Conservation (phyloP, 2,797 vertebrate species). For the Anguilla obscura region DNA sequence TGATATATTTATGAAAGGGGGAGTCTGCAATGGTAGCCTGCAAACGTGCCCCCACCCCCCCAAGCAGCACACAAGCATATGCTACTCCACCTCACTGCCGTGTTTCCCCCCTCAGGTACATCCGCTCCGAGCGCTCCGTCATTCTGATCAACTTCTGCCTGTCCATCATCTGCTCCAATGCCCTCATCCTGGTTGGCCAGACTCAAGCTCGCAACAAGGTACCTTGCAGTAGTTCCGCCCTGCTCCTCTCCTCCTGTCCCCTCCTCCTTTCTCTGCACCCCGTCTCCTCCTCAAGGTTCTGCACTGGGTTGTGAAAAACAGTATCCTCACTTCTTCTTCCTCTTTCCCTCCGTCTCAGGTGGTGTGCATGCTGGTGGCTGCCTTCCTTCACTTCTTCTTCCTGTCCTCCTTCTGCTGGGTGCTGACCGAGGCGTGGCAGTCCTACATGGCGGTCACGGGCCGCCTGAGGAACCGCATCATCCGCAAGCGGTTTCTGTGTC, state of each 20-base stretch:
- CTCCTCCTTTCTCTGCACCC: not conserved
- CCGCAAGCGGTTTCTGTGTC: constrained; percentile 97
- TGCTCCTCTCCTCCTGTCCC: not conserved
- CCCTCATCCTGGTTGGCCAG: constrained; percentile 94
- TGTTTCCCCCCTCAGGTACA: constrained; percentile 79
- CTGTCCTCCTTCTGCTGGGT: constrained; percentile 99
- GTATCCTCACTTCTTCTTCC: constrained; percentile 44
- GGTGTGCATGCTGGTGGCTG: constrained; percentile 90
- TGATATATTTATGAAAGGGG: not conserved
- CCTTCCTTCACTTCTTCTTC: constrained; percentile 98
- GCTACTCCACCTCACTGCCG: not conserved
- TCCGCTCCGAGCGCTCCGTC: constrained; percentile 95
- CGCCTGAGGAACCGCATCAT: constrained; percentile 96
- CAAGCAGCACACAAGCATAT: not conserved
- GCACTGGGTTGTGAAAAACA: constrained; percentile 7
- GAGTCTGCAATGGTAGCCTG: not conserved
- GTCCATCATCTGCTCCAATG: constrained; percentile 98
- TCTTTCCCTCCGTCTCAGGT: constrained; percentile 68
- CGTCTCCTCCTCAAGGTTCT: constrained; percentile 26
- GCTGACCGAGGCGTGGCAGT: constrained; percentile 99
- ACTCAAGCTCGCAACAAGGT: constrained; percentile 98
- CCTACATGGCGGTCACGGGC: constrained; percentile 98
- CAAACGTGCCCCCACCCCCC: not conserved
- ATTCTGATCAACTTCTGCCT: constrained; percentile 99
- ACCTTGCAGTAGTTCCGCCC: constrained; percentile 13